These are phyloP conservation scores for Nudaria mundana DNA, from an alignment of 2,888 invertebrate species.

Conservation along the genomic window DNA sequence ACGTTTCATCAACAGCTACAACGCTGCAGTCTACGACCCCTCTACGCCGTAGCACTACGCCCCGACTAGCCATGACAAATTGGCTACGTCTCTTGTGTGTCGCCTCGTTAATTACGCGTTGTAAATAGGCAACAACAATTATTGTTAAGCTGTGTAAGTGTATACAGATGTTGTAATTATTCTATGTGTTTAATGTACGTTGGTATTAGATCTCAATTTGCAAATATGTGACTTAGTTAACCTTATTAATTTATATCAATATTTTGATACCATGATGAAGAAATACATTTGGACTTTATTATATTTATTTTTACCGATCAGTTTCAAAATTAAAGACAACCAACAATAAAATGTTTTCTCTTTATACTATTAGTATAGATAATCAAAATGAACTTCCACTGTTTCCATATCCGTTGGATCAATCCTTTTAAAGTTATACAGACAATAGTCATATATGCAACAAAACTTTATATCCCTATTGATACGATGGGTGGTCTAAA, in stretches of 20 bases:
- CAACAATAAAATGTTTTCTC: no score
- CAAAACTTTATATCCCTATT: slow-evolving; percentile 62
- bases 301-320: no score
- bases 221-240: no score
- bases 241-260: no score
- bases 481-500: slow-evolving; percentile 71
- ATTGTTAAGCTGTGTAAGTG: slow-evolving; percentile 51
- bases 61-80: slow-evolving; percentile 54
- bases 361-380: no score
- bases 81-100: slow-evolving; percentile 48
- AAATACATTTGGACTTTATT: no score
- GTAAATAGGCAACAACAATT: slow-evolving; percentile 49
- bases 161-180: slow-evolving; percentile 5
- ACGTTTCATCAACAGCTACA: slow-evolving; percentile 11
- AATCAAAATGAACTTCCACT: no score
- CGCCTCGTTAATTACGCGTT: slow-evolving; percentile 56
- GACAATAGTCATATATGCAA: slow-evolving; percentile 38
- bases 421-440: slow-evolving; percentile 12
- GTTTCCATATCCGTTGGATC: not conserved
- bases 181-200: not conserved
- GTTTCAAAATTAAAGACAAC: no score
- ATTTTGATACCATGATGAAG: no score
- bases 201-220: no score
- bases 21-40: slow-evolving; percentile 22
- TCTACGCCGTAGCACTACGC: slow-evolving; percentile 19